A percentile compares a stretch with the other conserved stretches of the same genome.
phyloP scores from a whole-genome alignment of 92 coral and sea anemone species.

The Epizoanthus illoricatus region DNA sequence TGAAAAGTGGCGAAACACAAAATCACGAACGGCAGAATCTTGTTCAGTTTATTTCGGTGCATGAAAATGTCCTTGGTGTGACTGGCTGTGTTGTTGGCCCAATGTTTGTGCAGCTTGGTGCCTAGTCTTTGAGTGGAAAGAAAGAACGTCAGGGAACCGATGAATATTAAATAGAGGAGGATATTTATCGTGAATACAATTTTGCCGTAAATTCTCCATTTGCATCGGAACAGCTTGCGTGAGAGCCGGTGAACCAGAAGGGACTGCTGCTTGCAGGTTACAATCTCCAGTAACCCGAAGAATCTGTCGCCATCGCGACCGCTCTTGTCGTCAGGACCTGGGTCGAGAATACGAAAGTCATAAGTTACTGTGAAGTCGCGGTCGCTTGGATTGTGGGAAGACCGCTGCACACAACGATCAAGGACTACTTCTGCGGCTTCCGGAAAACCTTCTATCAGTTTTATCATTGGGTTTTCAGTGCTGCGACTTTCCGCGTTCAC shows the following conservation, averaged over 20 bases:
- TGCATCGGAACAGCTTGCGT: slow-evolving; percentile 52
- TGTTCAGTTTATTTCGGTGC: neutral
- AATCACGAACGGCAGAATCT: slow-evolving; percentile 34
- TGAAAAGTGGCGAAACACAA: slow-evolving; percentile 47
- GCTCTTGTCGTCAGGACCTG: slow-evolving; percentile 64
- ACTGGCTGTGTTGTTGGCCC: neutral
- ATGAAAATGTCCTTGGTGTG: neutral
- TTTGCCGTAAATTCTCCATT: slow-evolving; percentile 73
- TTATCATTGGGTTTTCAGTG: slow-evolving; percentile 48
- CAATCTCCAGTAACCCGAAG: slow-evolving; percentile 60
- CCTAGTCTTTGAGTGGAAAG: slow-evolving; percentile 47
- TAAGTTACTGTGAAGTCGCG: slow-evolving; percentile 52
- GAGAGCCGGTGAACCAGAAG: slow-evolving; percentile 68
- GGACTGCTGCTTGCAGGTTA: slow-evolving; percentile 47
- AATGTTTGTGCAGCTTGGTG: neutral
- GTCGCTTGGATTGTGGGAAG: slow-evolving; percentile 41
- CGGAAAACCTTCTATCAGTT: slow-evolving; percentile 63
- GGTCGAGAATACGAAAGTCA: slow-evolving; percentile 73
- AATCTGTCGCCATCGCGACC: slow-evolving; percentile 42
- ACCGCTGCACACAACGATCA: slow-evolving; percentile 69
- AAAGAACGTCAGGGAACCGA: slow-evolving; percentile 50
- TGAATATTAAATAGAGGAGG: slow-evolving; percentile 41
- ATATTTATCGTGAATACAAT: slow-evolving; percentile 52
- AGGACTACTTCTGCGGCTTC: slow-evolving; percentile 63
- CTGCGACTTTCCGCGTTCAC: too few relatives aligned